Evolutionary conservation across 1,140 invertebrate species (phyloP), one percentile per base, ranked within the genome.

Genomic region (Drosophila novamexicana): DNA sequence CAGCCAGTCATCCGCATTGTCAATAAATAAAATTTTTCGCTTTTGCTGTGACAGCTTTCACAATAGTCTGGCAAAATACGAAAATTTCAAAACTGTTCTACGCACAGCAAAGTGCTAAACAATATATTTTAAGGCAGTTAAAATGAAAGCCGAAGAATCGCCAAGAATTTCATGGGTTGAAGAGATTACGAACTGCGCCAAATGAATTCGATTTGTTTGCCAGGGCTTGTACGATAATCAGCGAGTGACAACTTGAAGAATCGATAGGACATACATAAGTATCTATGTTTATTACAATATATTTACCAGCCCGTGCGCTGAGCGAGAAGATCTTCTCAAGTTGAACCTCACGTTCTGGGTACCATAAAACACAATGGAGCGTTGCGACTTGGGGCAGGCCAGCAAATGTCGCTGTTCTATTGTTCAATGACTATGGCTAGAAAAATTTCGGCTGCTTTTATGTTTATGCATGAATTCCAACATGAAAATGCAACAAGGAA

Each of bases 391-490:
- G 32, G 36, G 56, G 32, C 64, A 49, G 49, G 56, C 40, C 52
- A 70, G 49, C 36, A 65, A 65, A 65, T 67, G 54, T 66, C 63
- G 47, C 44, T 58, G 79, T 77, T 72, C 83, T 86, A 86, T 86
- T 86, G 83, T 86, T 86, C 82, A 75, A 70, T 53, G 67, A 68
- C 58, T 57, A 69, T 69, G 49, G 49, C 22, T 74, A 65, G 70
- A 49, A 56, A 74, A 88, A 79, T 88, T 86, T 86, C 83, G 83
- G 83, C 83, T 70, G 83, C 83, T 86, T 86, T 86, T 88, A 86
- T 86, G 83, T 86, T 86, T 86, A 86, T 86, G 86, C 83, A 86
- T 88, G 83, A 86, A 86, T 86, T 86, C 83, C 83, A 79, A 86
- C 83, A 86, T 86, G 83, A 88, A 86, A 79, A 77, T 75, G 83